phyloP scores from a whole-genome alignment of 2,113 vertebrate species.

The Polypterus senegalus region DNA sequence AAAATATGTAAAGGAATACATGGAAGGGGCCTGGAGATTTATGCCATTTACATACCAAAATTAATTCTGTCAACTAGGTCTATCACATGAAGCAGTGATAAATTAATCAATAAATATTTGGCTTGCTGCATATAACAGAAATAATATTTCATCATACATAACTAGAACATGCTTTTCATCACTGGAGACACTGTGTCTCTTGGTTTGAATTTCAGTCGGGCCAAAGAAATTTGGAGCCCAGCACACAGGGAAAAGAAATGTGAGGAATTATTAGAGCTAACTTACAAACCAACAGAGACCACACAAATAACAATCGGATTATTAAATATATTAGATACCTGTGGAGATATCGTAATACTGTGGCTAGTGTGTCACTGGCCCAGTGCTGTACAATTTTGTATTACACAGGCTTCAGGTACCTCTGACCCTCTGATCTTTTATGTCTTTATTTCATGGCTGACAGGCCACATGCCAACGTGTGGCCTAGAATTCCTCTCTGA shows the following conservation, averaged over 20 bases:
- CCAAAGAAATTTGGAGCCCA: slow-evolving; percentile 15
- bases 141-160: slow-evolving; percentile 23
- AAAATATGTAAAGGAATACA: not conserved
- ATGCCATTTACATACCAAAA: not conserved
- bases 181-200: slow-evolving; percentile 26
- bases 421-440: slow-evolving; percentile 73
- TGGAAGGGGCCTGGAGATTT: not conserved
- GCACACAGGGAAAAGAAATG: not conserved
- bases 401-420: slow-evolving; percentile 39
- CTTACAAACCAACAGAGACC: slow-evolving; percentile 26
- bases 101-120: slow-evolving; percentile 25
- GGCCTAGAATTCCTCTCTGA: slow-evolving; percentile 60
- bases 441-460: slow-evolving; percentile 92
- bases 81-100: slow-evolving; percentile 9
- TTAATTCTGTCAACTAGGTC: not conserved
- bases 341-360: slow-evolving; percentile 21
- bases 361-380: slow-evolving; percentile 1
- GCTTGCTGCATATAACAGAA: slow-evolving; percentile 18
- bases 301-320: slow-evolving; percentile 29
- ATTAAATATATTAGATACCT: slow-evolving; percentile 29
- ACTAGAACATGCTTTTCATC: slow-evolving; percentile 41
- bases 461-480: slow-evolving; percentile 71
- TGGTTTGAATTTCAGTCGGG: slow-evolving; percentile 33
- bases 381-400: slow-evolving; percentile 4
- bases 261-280: slow-evolving; percentile 22